Evolutionary conservation across 2,797 vertebrate species (phyloP), one percentile per base, ranked within the genome.

Genomic region (Rhinichthys osculus): DNA sequence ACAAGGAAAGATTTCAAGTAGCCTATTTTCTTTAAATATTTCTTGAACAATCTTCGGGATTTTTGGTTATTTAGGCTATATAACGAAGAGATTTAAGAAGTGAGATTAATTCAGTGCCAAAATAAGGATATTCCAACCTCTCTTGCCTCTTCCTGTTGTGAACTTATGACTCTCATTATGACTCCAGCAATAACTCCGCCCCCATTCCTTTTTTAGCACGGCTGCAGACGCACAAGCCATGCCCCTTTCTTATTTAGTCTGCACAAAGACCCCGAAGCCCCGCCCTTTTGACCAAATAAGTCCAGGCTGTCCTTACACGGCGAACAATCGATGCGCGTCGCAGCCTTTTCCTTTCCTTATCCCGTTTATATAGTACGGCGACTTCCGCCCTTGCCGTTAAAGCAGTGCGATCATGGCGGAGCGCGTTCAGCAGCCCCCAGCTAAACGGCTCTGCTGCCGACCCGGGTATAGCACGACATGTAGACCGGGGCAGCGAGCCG

Each of bases 351-450:
- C 91, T 89, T 92, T 93, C 93, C 93, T 93, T 85, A 86, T 93
- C 93, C 94, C 92, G 94, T 95, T 97, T 97, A 97, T 97, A 97
- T 96, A 95, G 92, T 96, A 95, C 94, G 91, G 93, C 94, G 94
- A 98, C 97, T 98, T 97, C 97, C 97, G 96, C 96, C 93, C 94
- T 95, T 90, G 92, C 95, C 93, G 96, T 95, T 96, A 96, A 98
- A 98, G 96, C 95, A 95, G 97, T 96, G 96, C 96, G 96, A 97
- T 97, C 96, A 99, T 98, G 98, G 97, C 97, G 97, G 97, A 98
- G 96, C 97, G 97, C 94, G 96, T 94, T 91, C 97, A 97, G 94
- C 97, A 96, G 95, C 97, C 97, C 93, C 95, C 96, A 87, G 96
- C 97, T 91, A 99, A 99, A 94, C 97, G 98, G 95, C 97, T 97